Conservation (phyloP, 2,888 invertebrate species). For the Willowsia nigromaculata region DNA sequence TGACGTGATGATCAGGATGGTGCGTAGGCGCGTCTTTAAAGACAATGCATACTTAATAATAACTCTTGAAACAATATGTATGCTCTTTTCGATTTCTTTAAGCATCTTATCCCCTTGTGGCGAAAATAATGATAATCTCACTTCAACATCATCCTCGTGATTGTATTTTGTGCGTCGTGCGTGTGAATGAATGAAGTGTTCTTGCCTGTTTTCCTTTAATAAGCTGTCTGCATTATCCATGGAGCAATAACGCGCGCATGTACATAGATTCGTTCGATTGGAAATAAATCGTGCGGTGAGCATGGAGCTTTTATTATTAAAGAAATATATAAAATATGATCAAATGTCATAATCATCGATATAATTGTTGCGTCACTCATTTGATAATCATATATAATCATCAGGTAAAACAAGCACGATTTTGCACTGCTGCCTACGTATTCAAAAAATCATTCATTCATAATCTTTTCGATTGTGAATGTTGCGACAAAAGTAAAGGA, state of each 20-base stretch:
- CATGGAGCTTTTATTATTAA: constrained; percentile 7
- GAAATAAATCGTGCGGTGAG: constrained; percentile 24
- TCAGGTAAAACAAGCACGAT: constrained; percentile 62
- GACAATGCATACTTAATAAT: constrained; percentile 52
- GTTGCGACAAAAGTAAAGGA: background rate
- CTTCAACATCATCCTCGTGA: constrained; percentile 8
- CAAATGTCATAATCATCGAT: constrained; percentile 62
- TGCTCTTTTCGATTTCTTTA: background rate
- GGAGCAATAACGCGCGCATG: background rate
- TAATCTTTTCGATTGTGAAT: background rate
- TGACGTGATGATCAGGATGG: background rate
- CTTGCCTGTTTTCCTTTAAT: constrained; percentile 30
- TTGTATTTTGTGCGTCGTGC: background rate
- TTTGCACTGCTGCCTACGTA: constrained; percentile 34
- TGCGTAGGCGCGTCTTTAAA: constrained; percentile 56
- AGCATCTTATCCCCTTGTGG: constrained; percentile 26
- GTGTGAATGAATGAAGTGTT: constrained; percentile 46
- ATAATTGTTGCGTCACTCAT: constrained; percentile 58
- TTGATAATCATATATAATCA: constrained; percentile 41
- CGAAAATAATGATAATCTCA: constrained; percentile 2
- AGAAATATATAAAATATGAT: constrained; percentile 26
- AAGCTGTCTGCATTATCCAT: background rate
- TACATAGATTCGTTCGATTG: background rate
- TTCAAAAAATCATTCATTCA: background rate
- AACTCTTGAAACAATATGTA: background rate